Conservation (phyloP, 2,113 vertebrate genomes). For the Ammodytes marinus region DNA sequence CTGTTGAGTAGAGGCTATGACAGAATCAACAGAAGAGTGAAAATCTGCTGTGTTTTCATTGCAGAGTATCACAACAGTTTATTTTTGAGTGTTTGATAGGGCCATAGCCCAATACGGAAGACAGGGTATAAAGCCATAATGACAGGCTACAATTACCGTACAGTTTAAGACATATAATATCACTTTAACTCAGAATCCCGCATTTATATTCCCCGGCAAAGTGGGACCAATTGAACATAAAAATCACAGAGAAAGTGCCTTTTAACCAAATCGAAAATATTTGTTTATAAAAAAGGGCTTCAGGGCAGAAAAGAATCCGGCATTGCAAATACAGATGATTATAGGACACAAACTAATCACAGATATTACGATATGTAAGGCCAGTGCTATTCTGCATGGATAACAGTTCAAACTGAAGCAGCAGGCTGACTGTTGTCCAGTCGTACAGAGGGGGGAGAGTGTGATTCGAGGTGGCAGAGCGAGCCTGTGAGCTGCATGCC, state of each 20-base stretch:
- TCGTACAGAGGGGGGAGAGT: constrained; percentile 20
- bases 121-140: background rate
- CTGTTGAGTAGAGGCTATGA: constrained; percentile 13
- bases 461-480: constrained; percentile 49
- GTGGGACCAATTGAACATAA: background rate
- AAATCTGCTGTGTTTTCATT: constrained; percentile 19
- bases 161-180: background rate
- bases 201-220: background rate
- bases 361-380: constrained; percentile 17
- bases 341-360: background rate
- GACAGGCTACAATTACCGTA: background rate
- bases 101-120: background rate
- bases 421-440: constrained; percentile 23
- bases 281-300: background rate
- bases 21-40: background rate
- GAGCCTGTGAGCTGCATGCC: constrained; percentile 40
- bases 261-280: background rate
- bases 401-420: constrained; percentile 24
- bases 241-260: background rate
- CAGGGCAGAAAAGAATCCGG: background rate
- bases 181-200: background rate
- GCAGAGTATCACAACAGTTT: background rate
- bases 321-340: background rate
- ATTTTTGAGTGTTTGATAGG: background rate
- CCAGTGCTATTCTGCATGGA: constrained; percentile 13